A percentile compares a stretch with the other conserved stretches of the same genome.
Conservation (phyloP, 2,797 vertebrate genomes). For the Siniperca undulata region DNA sequence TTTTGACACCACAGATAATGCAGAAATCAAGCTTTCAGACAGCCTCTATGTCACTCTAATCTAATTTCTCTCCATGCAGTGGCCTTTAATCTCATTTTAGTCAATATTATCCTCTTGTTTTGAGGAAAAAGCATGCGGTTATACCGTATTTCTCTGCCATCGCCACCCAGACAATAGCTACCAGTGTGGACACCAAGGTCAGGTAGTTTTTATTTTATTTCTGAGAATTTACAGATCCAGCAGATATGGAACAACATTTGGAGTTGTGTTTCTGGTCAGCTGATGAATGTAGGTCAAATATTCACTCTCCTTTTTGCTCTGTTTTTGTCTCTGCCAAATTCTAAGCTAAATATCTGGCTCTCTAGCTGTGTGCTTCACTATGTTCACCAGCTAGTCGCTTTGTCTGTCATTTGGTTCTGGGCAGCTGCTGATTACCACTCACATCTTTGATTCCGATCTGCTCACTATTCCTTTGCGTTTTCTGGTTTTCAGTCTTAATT, state of each 20-base stretch:
- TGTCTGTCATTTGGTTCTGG: not conserved
- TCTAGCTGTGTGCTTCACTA: not conserved
- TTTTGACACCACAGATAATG: conserved; percentile 49
- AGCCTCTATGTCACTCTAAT: conserved; percentile 60
- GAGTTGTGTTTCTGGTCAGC: not conserved
- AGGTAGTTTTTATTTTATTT: not conserved
- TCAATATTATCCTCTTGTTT: not conserved
- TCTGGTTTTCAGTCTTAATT: not conserved
- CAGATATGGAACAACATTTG: not conserved
- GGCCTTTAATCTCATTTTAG: conserved; percentile 52
- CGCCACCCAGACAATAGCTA: not conserved
- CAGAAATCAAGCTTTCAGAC: conserved; percentile 50
- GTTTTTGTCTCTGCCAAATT: not conserved
- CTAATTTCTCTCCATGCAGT: conserved; percentile 50
- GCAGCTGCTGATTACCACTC: not conserved
- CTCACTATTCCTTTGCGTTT: not conserved
- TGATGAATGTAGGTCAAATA: not conserved
- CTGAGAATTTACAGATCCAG: not conserved
- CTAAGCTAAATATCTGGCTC: not conserved
- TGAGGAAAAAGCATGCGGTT: not conserved
- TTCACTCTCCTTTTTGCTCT: not conserved
- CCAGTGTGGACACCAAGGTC: not conserved
- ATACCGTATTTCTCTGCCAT: not conserved
- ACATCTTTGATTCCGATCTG: not conserved
- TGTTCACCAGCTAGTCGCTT: not conserved